phyloP scores from a whole-genome alignment of 1,140 invertebrate species.

The Eupeodes corollae region DNA sequence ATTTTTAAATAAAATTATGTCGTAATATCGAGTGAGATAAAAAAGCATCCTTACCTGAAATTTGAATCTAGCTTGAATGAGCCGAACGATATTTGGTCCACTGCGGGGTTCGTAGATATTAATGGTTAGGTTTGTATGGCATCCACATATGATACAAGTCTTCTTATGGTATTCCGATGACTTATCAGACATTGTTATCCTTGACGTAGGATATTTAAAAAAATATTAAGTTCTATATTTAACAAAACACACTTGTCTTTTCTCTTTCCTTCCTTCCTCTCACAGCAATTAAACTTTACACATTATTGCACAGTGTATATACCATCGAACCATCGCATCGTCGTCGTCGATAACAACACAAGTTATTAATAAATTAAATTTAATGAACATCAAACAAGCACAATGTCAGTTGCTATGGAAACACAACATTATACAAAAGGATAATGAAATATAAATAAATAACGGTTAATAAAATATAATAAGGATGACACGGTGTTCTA shows the following conservation, averaged over 20 bases:
- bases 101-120: constrained; percentile 35
- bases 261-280: background rate
- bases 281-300: background rate
- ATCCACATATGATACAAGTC: constrained; percentile 36
- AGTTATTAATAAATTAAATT: too few species aligned
- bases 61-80: constrained; percentile 37
- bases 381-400: too few species aligned
- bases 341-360: too few species aligned
- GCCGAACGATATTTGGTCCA: constrained; percentile 34
- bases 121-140: constrained; percentile 34
- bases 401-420: too few species aligned
- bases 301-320: background rate
- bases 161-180: constrained; percentile 33
- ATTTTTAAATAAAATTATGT: too few species aligned
- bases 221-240: background rate
- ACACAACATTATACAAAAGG: too few species aligned
- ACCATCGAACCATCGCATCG: too few species aligned
- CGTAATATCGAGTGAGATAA: too few species aligned
- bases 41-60: constrained; percentile 26
- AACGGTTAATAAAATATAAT: too few species aligned
- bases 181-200: constrained; percentile 12
- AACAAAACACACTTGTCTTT: background rate
- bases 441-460: too few species aligned
- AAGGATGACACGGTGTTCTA: too few species aligned
- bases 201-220: constrained; percentile 18